Conservation (phyloP, 23 tunicate species). For the Diplosoma virens region DNA sequence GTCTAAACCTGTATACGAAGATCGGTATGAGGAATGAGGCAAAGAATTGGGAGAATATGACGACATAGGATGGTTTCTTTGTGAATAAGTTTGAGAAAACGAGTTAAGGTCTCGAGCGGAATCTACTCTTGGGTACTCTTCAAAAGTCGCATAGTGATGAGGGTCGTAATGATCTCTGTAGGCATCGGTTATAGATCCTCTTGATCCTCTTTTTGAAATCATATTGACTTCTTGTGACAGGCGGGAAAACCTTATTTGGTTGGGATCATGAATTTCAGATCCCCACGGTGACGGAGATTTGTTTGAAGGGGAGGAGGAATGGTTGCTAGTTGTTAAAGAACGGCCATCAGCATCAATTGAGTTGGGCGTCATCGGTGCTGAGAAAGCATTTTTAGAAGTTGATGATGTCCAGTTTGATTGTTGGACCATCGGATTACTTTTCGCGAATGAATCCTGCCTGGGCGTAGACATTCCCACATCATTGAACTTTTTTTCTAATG, state of each 20-base stretch:
- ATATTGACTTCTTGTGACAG: conserved; percentile 33
- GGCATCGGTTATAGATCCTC: background rate
- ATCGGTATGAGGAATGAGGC: background rate
- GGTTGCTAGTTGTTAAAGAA: conserved; percentile 2
- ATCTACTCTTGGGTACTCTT: conserved; percentile 2
- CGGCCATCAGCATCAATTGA: background rate
- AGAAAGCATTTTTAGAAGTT: background rate
- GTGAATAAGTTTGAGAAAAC: conserved; percentile 9
- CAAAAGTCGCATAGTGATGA: background rate
- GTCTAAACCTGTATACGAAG: background rate
- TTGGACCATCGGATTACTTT: background rate
- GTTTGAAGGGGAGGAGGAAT: conserved; percentile 27
- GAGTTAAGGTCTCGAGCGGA: background rate
- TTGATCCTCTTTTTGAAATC: conserved; percentile 14
- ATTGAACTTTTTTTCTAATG: too few species aligned
- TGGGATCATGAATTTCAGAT: too few species aligned
- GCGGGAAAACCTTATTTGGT: too few species aligned
- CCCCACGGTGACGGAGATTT: too few species aligned
- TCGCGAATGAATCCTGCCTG: too few species aligned
- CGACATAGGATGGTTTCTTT: background rate
- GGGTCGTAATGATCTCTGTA: conserved; percentile 10
- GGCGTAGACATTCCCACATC: too few species aligned
- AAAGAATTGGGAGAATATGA: background rate
- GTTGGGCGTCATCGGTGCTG: background rate
- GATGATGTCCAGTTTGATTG: conserved; percentile 43